Evolutionary conservation across 2,888 invertebrate species (phyloP), one percentile per base, ranked within the genome.

Genomic region (Tolmerus cingulatus): DNA sequence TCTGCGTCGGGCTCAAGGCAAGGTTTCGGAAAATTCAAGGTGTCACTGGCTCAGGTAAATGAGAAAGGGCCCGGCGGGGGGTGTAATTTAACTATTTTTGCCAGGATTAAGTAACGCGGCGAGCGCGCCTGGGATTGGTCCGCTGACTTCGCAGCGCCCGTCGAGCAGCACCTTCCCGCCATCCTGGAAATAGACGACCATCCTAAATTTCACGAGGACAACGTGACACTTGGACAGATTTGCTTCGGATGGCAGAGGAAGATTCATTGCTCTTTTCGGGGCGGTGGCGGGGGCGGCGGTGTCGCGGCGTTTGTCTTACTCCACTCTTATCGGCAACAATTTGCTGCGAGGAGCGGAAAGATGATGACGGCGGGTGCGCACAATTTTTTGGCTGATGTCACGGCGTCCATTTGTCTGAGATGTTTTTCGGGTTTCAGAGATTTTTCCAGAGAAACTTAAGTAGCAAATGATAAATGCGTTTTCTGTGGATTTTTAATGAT

Each of bases 321-420:
- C 23, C 40, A 8, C 43, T 40, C 43, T 40, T 40, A 40, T 23
- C 78, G 78, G 78, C 43, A 78, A 78, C 78, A 78, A 78, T 78
- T 78, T 78, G 78, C 78, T 78, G 43, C 23, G n/a, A 78, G 78
- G 19, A 43, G 5, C 8, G 12, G 40, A 19, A 46, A 46, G 14
- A 46, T 16, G 43, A 14, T 2, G 43, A 46, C 43, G 43, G 43
- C 43, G 43, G 43, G 43, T 43, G 66, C 66, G 66, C 66, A 23
- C 66, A 51, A n/a, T 51, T 66, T 19, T 14, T 66, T 19, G 27
- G 55, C 37, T 46, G 78, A 40, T 78, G 78, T 40, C 78, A 78
- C 40, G 78, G 78, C 78, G 78, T 78, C 78, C 78, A 78, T 78
- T 78, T 78, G 78, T 78, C 78, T 78, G 27, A 78, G n/a, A 78